These are phyloP conservation scores for Lacanobia oleracea DNA, from an alignment of 2,888 invertebrate species.

Conservation along the genomic window DNA sequence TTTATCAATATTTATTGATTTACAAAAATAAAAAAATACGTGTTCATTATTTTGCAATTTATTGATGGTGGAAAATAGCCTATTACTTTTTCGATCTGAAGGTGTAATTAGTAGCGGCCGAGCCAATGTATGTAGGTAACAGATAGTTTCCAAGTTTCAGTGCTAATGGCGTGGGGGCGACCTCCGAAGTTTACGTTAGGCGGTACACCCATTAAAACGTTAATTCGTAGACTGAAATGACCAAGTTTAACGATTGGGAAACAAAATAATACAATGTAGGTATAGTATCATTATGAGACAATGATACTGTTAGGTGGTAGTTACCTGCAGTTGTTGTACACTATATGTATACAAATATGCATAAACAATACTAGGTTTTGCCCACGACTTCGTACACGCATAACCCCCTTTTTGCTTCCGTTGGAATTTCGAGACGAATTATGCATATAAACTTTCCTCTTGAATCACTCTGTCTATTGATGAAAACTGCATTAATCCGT, in stretches of 20 bases:
- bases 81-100: constrained; percentile 12
- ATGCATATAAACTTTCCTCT: too few relatives aligned
- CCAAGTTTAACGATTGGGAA: constrained; percentile 50
- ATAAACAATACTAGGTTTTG: too few relatives aligned
- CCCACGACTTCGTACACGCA: too few relatives aligned
- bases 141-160: constrained; percentile 39
- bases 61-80: too few relatives aligned
- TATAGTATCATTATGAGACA: background rate
- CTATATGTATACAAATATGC: too few relatives aligned
- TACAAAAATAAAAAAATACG: too few relatives aligned
- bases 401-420: too few relatives aligned
- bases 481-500: too few relatives aligned
- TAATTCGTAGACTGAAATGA: constrained; percentile 45
- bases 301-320: background rate
- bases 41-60: too few relatives aligned
- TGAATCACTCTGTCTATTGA: too few relatives aligned
- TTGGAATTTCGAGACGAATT: too few relatives aligned
- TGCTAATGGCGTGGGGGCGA: constrained; percentile 42
- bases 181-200: constrained; percentile 50
- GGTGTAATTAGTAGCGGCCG: constrained; percentile 43
- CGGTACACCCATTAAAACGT: constrained; percentile 48
- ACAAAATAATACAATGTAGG: constrained; percentile 39
- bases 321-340: background rate
- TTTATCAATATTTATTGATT: too few relatives aligned
- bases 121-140: constrained; percentile 16